Evolutionary conservation across 2,113 vertebrate genomes (phyloP).

Genomic region (Charina bottae): DNA sequence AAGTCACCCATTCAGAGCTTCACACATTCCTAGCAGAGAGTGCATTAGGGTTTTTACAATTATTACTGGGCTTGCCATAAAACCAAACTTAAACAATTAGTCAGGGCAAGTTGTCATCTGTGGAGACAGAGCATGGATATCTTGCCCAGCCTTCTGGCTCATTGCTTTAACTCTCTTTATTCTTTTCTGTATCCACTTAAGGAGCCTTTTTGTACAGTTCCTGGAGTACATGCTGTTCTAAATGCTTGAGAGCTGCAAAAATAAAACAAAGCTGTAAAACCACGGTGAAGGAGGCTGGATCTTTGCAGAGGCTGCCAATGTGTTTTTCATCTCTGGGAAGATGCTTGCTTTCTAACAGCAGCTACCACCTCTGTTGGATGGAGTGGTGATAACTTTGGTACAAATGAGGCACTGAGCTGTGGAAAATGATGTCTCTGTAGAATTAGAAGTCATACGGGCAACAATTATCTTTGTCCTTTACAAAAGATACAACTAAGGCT

Average conservation of each 20-base stretch:
- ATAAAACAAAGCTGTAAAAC: constrained; percentile 20
- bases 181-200: background rate
- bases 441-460: constrained; percentile 47
- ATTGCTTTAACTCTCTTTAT: background rate
- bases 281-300: background rate
- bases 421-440: background rate
- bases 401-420: constrained; percentile 47
- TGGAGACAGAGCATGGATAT: background rate
- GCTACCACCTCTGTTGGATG: constrained; percentile 29
- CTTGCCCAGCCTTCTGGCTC: background rate
- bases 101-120: background rate
- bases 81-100: background rate
- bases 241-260: background rate
- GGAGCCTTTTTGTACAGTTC: background rate
- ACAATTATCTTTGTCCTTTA: constrained; percentile 31
- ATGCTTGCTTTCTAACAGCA: constrained; percentile 25
- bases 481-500: constrained; percentile 23
- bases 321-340: constrained; percentile 21
- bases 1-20: background rate
- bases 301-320: background rate
- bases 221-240: background rate
- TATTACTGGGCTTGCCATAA: background rate
- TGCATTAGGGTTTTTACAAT: background rate
- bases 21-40: background rate
- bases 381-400: constrained; percentile 46